Percentiles rank a stretch among this genome's conserved stretches.
phyloP scores from a whole-genome alignment of 2,797 vertebrate species.

The Ctenosaura bakeri region DNA sequence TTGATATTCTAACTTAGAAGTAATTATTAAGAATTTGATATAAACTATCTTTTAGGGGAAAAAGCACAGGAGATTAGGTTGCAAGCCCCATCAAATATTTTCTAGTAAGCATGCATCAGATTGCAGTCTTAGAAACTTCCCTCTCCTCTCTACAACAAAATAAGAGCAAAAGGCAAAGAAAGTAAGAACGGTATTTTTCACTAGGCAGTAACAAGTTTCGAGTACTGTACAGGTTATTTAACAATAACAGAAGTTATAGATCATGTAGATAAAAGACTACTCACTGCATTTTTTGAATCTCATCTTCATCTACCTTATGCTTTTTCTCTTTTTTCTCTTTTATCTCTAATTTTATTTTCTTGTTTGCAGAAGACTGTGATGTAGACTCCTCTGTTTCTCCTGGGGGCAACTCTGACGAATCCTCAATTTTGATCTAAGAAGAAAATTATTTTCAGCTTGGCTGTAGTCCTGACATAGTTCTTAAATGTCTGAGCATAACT shows the following conservation, averaged over 20 bases:
- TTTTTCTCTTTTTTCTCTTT: constrained; percentile 96
- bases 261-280: constrained; percentile 57
- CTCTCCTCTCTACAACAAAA: too few relatives aligned
- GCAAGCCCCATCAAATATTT: background rate
- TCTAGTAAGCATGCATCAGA: background rate
- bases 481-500: background rate
- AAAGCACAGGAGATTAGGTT: background rate
- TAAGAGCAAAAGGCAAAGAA: background rate
- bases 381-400: constrained; percentile 85
- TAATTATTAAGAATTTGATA: background rate
- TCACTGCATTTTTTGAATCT: constrained; percentile 99
- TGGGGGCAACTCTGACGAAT: constrained; percentile 67
- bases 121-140: background rate
- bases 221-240: background rate
- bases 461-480: background rate
- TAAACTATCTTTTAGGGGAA: background rate
- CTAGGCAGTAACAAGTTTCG: background rate
- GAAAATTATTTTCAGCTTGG: background rate
- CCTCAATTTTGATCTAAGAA: constrained; percentile 67
- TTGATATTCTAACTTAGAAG: background rate
- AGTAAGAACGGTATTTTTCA: background rate
- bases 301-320: constrained; percentile 98
- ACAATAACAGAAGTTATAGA: background rate
- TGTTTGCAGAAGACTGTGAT: constrained; percentile 78
- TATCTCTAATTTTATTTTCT: constrained; percentile 91